Evolutionary conservation across 2,888 invertebrate genomes (phyloP).

Genomic region (Thysanoteuthis rhombus): DNA sequence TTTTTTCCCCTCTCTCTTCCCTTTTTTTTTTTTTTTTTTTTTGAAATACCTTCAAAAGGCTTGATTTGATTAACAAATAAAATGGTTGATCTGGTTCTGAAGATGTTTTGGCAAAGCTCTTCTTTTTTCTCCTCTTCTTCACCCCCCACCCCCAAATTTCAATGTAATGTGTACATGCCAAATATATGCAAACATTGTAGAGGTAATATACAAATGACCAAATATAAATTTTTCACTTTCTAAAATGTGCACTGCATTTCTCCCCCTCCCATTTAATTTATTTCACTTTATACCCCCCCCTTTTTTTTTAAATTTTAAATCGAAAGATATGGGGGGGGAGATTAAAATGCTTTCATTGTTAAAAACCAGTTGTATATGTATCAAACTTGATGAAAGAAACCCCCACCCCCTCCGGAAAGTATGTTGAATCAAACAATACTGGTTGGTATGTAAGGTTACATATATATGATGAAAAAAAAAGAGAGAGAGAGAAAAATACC

Average conservation of each 20-base stretch:
- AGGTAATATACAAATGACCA: not conserved
- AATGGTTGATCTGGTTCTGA: not conserved
- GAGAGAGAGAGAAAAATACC: not conserved
- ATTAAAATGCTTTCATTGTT: not conserved
- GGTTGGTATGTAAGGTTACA: not conserved
- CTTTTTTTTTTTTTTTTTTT: not conserved
- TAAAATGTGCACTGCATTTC: not conserved
- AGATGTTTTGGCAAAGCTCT: not conserved
- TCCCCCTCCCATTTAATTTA: not conserved
- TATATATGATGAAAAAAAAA: not conserved
- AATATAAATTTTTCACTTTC: not conserved
- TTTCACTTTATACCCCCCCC: not conserved
- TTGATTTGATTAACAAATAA: not conserved
- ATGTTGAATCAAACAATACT: not conserved
- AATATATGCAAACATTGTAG: not conserved
- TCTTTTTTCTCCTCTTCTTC: not conserved
- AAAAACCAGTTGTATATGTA: not conserved
- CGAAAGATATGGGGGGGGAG: too few species aligned
- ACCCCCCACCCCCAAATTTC: not conserved
- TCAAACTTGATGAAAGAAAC: not conserved
- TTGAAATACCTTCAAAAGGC: not conserved
- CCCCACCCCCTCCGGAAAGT: not conserved
- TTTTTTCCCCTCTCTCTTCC: too few species aligned
- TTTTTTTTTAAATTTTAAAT: not conserved
- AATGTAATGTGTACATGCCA: not conserved